Evolutionary conservation across 2,797 vertebrate species (phyloP), one percentile per base, ranked within the genome.

Genomic region (Rhabdomys pumilio): DNA sequence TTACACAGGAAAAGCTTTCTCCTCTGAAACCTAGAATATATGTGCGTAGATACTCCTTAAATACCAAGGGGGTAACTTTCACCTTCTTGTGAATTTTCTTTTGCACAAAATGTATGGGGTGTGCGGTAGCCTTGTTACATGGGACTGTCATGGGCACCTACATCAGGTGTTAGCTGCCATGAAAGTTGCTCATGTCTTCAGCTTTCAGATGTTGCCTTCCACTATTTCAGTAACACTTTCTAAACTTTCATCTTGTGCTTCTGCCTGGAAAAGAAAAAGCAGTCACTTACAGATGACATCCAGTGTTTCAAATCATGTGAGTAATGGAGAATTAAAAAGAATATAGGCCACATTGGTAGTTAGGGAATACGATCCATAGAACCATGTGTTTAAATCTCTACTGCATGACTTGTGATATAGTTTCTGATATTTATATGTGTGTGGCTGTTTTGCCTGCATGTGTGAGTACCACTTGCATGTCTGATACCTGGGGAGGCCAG

Each of bases 211-310:
- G 65, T 0, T 0, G 34, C 12, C 67, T 26, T 93, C 94, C 57
- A 29, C 1, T n/a, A 72, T 73, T 4, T 83, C 92, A 85, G 57
- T 0, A 20, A 11, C 38, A 90, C 7, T 0, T 61, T 55, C 1
- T 24, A 3, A 1, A 75, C 0, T 0, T 1, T 24, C 72, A 50
- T 72, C 73, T 34, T 1, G 11, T n/a, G 0, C 29, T 59, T 0
- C 9, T 69, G 0, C 3, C 97, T 98, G 93, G 90, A 95, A 93
- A 44, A 29, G 72, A 94, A 95, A 97, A 96, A 89, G 47, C 34
- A 90, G 76, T 31, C n/a, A 85, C 7, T 92, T 91, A 86, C 6
- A 92, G 94, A 55, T 96, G 88, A 47, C 24, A 57, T 91, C 19
- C 83, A 86, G 69, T 63, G 24, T 77, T 82, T 87, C 84, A 93